Evolutionary conservation across 2,113 vertebrate species (phyloP), one percentile per base, ranked within the genome.

Genomic region (Todiramphus chloris): DNA sequence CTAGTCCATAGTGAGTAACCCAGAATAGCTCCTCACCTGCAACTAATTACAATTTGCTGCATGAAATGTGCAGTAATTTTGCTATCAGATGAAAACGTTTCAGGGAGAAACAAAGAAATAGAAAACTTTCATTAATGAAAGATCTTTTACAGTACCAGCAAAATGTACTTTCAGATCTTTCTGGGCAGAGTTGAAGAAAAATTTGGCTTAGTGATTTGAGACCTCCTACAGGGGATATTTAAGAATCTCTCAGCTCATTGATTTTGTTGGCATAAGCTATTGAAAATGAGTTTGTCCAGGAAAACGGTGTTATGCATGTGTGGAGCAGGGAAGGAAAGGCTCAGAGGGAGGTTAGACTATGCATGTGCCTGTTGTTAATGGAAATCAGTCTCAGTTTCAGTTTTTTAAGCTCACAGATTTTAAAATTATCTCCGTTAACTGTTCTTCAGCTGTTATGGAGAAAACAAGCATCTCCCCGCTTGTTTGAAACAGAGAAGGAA

Each of bases 21-120:
- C 96, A 97, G 55, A 94, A 62, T 69, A 96, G 70, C 11, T 96
- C 60, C 33, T 96, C 51, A 96, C 83, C 97, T 98, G 73, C 37
- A 89, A 94, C 90, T 87, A 88, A 90, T 73, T 83, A 35, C 16
- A 75, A 46, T 84, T 93, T 90, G n/a, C 51, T 77, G n/a, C 50
- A 72, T 50, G 33, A 59, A 81, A 76, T 21, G n/a, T n/a, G 13
- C 50, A 90, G 56, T 9, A 44, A 23, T 43, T 92, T 87, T 87
- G 11, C n/a, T 86, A 37, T 37, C 21, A 83, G 30, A 16, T 78
- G 37, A 83, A 69, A 82, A 63, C 1, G 3, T 68, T 94, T 89
- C 30, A 72, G 72, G 31, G 10, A 83, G 56, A 30, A 69, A 74
- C 19, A 88, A 86, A 85, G 66, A 82, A 84, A 78, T 31, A 66